Conservation (phyloP, 1,140 invertebrate species). For the Philopotamus ludificatus region DNA sequence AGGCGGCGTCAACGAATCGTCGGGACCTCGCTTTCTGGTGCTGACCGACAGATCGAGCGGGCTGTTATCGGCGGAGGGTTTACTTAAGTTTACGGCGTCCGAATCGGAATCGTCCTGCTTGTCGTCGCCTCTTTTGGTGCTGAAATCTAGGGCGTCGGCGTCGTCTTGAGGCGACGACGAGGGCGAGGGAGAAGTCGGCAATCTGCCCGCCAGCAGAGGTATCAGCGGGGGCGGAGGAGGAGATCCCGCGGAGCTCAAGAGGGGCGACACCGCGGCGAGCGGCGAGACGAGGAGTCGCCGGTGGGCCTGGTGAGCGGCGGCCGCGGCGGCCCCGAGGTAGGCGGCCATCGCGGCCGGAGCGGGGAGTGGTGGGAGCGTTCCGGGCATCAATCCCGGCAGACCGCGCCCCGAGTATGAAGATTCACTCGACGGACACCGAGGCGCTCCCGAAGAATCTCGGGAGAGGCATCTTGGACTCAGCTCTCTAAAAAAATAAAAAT, state of each 20-base stretch:
- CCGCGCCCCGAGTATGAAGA: conserved; percentile 67
- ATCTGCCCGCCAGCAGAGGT: conserved; percentile 50
- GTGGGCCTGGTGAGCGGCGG: conserved; percentile 68
- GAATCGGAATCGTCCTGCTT: conserved; percentile 62
- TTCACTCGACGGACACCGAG: conserved; percentile 66
- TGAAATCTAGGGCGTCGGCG: conserved; percentile 72
- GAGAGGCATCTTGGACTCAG: conserved; percentile 75
- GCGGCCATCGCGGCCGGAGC: conserved; percentile 73
- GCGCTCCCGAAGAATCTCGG: conserved; percentile 70
- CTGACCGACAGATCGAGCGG: conserved; percentile 78
- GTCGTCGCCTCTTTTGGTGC: conserved; percentile 63
- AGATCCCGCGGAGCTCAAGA: conserved; percentile 66
- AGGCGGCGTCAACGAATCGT: conserved; percentile 64
- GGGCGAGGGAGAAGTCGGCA: conserved; percentile 52
- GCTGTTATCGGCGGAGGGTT: conserved; percentile 64
- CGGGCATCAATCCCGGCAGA: conserved; percentile 57
- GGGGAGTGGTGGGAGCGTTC: conserved; percentile 55
- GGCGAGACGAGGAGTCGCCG: conserved; percentile 75
- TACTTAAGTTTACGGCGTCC: conserved; percentile 68
- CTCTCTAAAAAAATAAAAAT: conserved; percentile 78
- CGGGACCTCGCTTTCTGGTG: conserved; percentile 68
- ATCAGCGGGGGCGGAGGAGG: conserved; percentile 71
- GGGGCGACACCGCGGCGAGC: conserved; percentile 56
- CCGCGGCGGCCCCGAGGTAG: conserved; percentile 67
- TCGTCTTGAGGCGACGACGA: conserved; percentile 51